Percentiles rank a stretch among this genome's conserved stretches.
Evolutionary conservation across 2,888 invertebrate genomes (phyloP).

Genomic region (Nebria salina): DNA sequence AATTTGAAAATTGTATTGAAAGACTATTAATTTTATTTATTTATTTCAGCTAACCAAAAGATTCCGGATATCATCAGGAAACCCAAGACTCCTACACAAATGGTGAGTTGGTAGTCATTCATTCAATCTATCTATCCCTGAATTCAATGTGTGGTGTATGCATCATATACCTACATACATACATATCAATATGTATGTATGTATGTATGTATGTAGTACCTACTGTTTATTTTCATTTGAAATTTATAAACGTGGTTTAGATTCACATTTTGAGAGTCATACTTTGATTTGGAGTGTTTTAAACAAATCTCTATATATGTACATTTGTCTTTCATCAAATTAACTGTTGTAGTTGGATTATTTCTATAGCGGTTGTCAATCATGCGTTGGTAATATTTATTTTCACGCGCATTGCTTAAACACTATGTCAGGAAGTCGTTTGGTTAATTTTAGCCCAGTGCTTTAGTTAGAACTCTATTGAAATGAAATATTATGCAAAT

Average conservation of each 20-base stretch:
- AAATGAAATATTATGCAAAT: conserved; percentile 36
- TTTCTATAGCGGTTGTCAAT: conserved; percentile 30
- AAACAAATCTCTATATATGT: neutral
- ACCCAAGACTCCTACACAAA: conserved; percentile 90
- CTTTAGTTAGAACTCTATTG: conserved; percentile 25
- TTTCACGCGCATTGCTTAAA: conserved; percentile 11
- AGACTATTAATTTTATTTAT: conserved; percentile 51
- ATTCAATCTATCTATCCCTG: neutral
- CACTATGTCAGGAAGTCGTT: conserved; percentile 39
- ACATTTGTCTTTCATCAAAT: conserved; percentile 37
- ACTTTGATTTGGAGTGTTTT: neutral
- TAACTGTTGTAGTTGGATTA: conserved; percentile 15
- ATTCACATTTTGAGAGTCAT: too few relatives aligned
- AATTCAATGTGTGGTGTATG: too few relatives aligned
- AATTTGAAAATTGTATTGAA: neutral
- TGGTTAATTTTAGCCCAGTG: conserved; percentile 23
- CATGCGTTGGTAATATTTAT: conserved; percentile 37
- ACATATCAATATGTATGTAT: too few relatives aligned
- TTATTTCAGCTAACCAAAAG: conserved; percentile 72
- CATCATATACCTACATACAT: too few relatives aligned
- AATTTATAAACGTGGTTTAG: too few relatives aligned
- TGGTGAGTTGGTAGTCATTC: conserved; percentile 73
- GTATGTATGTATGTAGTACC: too few relatives aligned
- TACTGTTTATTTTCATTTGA: neutral
- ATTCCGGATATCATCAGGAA: conserved; percentile 69